Evolutionary conservation across 2,888 invertebrate genomes (phyloP), one percentile per base, ranked within the genome.

Genomic region (Noctua fimbriata): DNA sequence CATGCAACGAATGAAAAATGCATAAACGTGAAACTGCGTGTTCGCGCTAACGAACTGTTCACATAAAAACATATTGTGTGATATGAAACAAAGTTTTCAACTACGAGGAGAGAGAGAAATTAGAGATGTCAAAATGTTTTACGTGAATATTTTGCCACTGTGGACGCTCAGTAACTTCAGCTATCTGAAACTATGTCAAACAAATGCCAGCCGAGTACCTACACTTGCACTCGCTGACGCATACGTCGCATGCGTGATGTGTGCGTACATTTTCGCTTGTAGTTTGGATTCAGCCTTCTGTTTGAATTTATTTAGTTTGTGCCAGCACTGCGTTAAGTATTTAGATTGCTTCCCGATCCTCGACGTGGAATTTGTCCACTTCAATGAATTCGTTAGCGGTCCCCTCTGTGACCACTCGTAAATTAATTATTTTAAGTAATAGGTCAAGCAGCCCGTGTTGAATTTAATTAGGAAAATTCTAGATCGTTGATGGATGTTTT

Each of bases 341-440:
- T 94, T 93, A 92, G 91, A 94, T 94, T 94, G 93, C 91, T 92
- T 89, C 76, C 78, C 87, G 79, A 86, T 78, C 73, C 78, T 78
- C 87, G 86, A 87, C 86, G 88, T 87, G 91, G 89, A 89, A 92
- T 92, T 91, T 90, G 92, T 90, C 91, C 91, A 90, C 90, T 90
- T 90, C 91, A 90, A 91, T 91, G 91, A 91, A 92, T 91, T 91
- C 87, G 90, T 90, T 88, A 89, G 86, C 71, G 69, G 76, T 79
- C 69, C 81, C 80, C 78, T 76, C 81, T 83, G 78, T 83, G 85
- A 72, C 76, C 82, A 83, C 74, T 90, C 81, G 81, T 87, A 76
- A 88, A 89, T 88, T 87, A 87, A 90, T 90, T 84, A 86, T 87
- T 82, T 87, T 76, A 77, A 77, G 58, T 82, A 84, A 72, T 82